Base-by-base conservation (phyloP, 2,797 vertebrate species). In the Pangasius krempfi region DNA sequence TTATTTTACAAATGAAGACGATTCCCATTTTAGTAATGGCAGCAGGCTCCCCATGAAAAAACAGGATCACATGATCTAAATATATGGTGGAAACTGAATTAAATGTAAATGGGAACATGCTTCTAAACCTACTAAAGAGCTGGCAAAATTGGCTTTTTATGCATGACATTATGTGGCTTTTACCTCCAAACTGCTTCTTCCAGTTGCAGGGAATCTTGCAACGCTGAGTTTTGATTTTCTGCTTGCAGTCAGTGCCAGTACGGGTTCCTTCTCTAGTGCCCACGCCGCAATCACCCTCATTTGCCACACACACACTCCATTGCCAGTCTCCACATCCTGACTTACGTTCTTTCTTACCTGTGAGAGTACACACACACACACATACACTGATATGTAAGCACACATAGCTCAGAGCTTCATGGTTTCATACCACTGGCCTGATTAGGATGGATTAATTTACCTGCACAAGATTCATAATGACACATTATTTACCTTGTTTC, bases 161-260 rank as follows among this genome's bases (percentile, higher is more conserved):
- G 25, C 78, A 44, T 18, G 64, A 50, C 40, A 73, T 85, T 73
- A 20, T 58, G 16, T 62, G 20, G 6, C 18, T 44, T 89, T 95
- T 87, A 98, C 98, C 98, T 97, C 98, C 98, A 88, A 99, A 99
- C 90, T 98, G 98, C 93, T 99, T 99, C 95, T 99, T 99, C 98
- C 98, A 99, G 95, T 99, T 99, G 96, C 98, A 99, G 73, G 98
- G 98, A 93, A 99, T 99, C 96, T 99, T 99, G 93, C 98, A 99
- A 92, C 98, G 97, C 90, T 99, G 98, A 54, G 97, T 99, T 96
- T 99, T 99, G 93, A 98, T 98, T 93, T 97, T 99, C 92, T 98
- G 98, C 13, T 98, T 99, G 94, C 98, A 99, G 92, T 98, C 97
- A 0, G 94, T 96, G 27, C 98, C 98, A 0, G 96, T 95, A 33